A percentile compares a stretch with the other conserved stretches of the same genome.
Conservation (phyloP, 2,797 vertebrate species). For the Anniella stebbinsi region DNA sequence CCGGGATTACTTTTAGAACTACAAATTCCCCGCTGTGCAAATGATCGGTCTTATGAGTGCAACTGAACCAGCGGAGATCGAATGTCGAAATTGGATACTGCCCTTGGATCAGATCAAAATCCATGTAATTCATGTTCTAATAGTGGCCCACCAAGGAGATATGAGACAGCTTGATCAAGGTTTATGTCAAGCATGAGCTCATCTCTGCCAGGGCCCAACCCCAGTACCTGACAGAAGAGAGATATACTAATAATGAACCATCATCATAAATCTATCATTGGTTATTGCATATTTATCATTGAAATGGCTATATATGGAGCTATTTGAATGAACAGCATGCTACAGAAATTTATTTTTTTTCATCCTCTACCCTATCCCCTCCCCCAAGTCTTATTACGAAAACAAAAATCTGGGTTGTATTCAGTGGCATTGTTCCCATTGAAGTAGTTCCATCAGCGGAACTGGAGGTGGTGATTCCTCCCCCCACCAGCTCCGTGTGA, state of each 20-base stretch:
- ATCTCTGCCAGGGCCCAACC: neutral
- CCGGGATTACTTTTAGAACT: too few relatives aligned
- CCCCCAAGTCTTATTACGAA: too few relatives aligned
- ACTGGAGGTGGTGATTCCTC: too few relatives aligned
- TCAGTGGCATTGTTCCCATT: neutral
- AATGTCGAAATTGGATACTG: too few relatives aligned
- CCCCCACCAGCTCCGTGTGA: too few relatives aligned
- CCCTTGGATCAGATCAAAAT: too few relatives aligned
- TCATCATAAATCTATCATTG: too few relatives aligned
- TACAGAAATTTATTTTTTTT: neutral
- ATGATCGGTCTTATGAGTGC: too few relatives aligned
- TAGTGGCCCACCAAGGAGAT: neutral
- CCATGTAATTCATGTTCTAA: neutral
- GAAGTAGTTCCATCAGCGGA: too few relatives aligned
- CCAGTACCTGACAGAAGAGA: neutral
- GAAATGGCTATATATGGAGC: neutral
- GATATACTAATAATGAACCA: neutral
- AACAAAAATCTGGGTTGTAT: too few relatives aligned
- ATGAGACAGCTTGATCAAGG: neutral
- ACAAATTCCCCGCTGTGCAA: too few relatives aligned
- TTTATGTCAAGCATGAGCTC: neutral
- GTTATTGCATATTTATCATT: neutral
- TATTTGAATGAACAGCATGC: neutral
- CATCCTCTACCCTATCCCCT: neutral
- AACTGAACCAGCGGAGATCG: too few relatives aligned